These are phyloP conservation scores for Parnassius mnemosyne DNA, from an alignment of 2,888 invertebrate species.

Conservation along the genomic window DNA sequence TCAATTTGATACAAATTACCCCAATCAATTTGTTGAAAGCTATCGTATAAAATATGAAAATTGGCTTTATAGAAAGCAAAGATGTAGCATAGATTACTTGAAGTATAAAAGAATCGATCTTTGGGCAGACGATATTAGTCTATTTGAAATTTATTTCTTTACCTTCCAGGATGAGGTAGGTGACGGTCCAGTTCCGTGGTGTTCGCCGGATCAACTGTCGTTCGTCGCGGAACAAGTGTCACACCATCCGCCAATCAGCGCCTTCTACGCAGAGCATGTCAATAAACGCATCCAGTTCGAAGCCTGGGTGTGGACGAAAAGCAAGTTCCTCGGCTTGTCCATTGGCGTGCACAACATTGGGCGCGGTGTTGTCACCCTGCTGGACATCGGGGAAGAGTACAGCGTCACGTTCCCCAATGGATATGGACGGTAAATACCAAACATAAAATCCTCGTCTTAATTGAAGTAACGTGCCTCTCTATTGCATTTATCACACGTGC, in stretches of 20 bases:
- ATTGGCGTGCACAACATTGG: slow-evolving; percentile 99
- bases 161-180: slow-evolving; percentile 69
- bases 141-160: background rate
- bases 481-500: too few species aligned
- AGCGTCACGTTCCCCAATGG: slow-evolving; percentile 98
- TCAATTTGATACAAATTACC: too few species aligned
- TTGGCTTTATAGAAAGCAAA: too few species aligned
- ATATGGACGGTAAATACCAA: slow-evolving; percentile 86
- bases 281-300: slow-evolving; percentile 95
- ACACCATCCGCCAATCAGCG: slow-evolving; percentile 99
- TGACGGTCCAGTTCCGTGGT: slow-evolving; percentile 96
- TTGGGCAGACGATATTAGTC: too few species aligned
- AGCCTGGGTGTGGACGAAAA: slow-evolving; percentile 99
- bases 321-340: slow-evolving; percentile 98
- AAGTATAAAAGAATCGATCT: too few species aligned
- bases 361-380: slow-evolving; percentile 92
- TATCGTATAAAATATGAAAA: too few species aligned
- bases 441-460: too few species aligned
- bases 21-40: too few species aligned
- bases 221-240: slow-evolving; percentile 99
- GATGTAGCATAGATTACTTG: too few species aligned
- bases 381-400: slow-evolving; percentile 96
- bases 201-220: slow-evolving; percentile 90
- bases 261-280: slow-evolving; percentile 98
- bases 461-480: too few species aligned